Evolutionary conservation across 2,888 invertebrate genomes (phyloP).

Genomic region (Aleiodes alternator): DNA sequence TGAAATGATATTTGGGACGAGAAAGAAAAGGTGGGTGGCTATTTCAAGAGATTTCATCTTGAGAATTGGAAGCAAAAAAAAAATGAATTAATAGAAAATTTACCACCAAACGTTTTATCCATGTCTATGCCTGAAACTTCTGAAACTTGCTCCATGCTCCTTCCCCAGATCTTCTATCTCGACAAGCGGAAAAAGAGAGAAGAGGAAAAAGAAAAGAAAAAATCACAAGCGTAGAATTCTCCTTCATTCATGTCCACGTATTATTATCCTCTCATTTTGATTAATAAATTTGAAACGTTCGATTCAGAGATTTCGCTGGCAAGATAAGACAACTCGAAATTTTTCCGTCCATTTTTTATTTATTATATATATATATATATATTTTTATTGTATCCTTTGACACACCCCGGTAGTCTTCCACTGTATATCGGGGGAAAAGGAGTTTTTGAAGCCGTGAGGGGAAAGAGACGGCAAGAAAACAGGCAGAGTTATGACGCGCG

Average conservation of each 20-base stretch:
- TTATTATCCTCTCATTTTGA: not conserved
- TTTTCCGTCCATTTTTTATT: constrained; percentile 13
- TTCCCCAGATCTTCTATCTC: no score
- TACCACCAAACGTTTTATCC: no score
- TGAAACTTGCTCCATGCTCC: no score
- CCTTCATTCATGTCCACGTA: not conserved
- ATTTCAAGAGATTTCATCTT: no score
- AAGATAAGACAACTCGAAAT: constrained; percentile 13
- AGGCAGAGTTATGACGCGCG: constrained; percentile 70
- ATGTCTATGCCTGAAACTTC: no score
- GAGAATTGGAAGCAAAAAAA: no score
- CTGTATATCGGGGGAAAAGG: not conserved
- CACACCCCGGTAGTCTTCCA: constrained; percentile 56
- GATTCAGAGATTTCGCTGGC: constrained; percentile 32
- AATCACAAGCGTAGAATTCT: constrained; percentile 30
- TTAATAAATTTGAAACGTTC: constrained; percentile 28
- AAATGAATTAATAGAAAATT: no score
- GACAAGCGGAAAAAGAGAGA: not conserved
- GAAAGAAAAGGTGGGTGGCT: no score
- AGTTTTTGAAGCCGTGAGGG: constrained; percentile 25
- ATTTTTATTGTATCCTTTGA: constrained; percentile 46
- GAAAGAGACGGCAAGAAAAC: constrained; percentile 23
- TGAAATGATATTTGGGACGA: no score
- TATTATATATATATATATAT: constrained; percentile 32
- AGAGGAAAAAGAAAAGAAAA: not conserved